A percentile compares a stretch with the other conserved stretches of the same genome.
Evolutionary conservation across 2,888 invertebrate species (phyloP).

Genomic region (Cosmopolites sordidus): DNA sequence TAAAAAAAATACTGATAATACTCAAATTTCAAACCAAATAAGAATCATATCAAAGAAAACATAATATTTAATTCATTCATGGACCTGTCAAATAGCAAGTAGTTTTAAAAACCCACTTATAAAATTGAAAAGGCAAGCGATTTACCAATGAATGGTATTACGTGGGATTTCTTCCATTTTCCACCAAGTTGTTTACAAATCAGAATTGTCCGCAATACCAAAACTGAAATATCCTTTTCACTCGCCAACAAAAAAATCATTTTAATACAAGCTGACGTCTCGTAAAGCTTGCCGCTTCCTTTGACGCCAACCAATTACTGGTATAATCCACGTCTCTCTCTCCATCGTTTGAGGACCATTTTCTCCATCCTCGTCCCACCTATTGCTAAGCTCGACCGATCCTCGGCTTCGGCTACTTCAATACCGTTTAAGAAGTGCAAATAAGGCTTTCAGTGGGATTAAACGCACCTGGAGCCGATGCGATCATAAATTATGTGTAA

Average conservation of each 20-base stretch:
- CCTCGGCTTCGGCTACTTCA: conserved; percentile 1
- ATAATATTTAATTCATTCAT: too few relatives aligned
- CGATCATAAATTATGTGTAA: neutral
- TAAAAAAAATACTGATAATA: too few relatives aligned
- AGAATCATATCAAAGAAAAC: too few relatives aligned
- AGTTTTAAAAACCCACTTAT: too few relatives aligned
- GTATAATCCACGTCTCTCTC: neutral
- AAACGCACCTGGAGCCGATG: conserved; percentile 13
- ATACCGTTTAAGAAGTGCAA: conserved; percentile 25
- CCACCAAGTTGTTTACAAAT: too few relatives aligned
- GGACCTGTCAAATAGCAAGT: too few relatives aligned
- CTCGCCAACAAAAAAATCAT: neutral
- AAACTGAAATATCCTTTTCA: neutral
- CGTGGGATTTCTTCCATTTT: too few relatives aligned
- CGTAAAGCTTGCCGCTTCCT: conserved; percentile 1
- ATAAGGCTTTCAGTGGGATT: conserved; percentile 19
- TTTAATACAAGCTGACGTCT: neutral
- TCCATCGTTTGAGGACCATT: neutral
- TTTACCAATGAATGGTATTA: too few relatives aligned
- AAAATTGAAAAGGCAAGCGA: too few relatives aligned
- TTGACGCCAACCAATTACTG: neutral
- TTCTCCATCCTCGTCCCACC: neutral
- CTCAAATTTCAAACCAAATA: too few relatives aligned
- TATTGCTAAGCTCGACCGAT: too few relatives aligned
- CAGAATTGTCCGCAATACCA: too few relatives aligned